Percentiles rank a stretch among this genome's conserved stretches.
These are phyloP conservation scores for Megaleporinus macrocephalus DNA, from an alignment of 2,113 vertebrate species.

Conservation along the genomic window DNA sequence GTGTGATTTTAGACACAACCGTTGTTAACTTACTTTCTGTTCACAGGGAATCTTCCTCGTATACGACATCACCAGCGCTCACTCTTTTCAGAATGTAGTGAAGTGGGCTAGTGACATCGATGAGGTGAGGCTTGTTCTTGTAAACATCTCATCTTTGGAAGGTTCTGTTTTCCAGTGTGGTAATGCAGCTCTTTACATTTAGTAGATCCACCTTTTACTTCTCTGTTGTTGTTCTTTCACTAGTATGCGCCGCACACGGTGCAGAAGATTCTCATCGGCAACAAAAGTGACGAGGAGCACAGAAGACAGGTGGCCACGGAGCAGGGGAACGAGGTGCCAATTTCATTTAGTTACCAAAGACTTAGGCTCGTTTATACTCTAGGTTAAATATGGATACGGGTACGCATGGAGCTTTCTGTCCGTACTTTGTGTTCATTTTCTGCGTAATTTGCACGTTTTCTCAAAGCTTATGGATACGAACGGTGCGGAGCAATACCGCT, in stretches of 20 bases:
- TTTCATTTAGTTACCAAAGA: neutral
- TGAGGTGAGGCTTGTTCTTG: conserved; percentile 80
- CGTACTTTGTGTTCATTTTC: too few species aligned
- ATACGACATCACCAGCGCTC: conserved; percentile 93
- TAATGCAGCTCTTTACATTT: neutral
- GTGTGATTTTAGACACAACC: neutral
- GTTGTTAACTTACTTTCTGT: neutral
- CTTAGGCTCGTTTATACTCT: too few species aligned
- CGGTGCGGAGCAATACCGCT: too few species aligned
- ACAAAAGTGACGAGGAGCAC: conserved; percentile 92
- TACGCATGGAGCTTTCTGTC: too few species aligned
- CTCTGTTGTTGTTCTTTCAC: neutral
- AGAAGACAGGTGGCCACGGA: conserved; percentile 93
- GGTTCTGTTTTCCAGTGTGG: neutral
- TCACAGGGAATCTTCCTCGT: conserved; percentile 94
- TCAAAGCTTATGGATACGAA: too few species aligned
- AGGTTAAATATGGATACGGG: too few species aligned
- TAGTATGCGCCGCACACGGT: conserved; percentile 92
- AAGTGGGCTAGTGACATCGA: conserved; percentile 98
- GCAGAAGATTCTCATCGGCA: conserved; percentile 94
- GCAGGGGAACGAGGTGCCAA: conserved; percentile 89
- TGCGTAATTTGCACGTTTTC: too few species aligned
- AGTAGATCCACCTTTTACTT: neutral
- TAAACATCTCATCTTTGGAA: too few species aligned
- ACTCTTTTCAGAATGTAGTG: conserved; percentile 96